Percentiles rank a stretch among this genome's conserved stretches.
Evolutionary conservation across 2,113 vertebrate genomes (phyloP).

Genomic region (Leucopsar rothschildi): DNA sequence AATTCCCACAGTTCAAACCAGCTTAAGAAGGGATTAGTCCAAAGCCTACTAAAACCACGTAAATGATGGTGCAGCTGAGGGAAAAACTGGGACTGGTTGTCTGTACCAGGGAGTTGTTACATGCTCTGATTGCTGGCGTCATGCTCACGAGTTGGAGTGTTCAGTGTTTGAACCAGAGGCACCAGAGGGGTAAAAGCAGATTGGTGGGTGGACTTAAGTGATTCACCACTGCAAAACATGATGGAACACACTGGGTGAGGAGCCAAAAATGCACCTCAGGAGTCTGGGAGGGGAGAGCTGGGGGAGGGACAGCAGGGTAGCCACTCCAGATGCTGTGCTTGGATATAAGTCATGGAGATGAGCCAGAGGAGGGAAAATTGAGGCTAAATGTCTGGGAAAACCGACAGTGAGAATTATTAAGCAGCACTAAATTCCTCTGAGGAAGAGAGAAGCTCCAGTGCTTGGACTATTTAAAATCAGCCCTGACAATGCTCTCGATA

Average conservation of each 20-base stretch:
- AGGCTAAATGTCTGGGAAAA: slow-evolving; percentile 20
- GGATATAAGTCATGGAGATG: neutral
- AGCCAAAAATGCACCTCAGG: neutral
- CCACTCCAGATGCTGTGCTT: neutral
- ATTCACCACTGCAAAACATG: neutral
- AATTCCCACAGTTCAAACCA: neutral
- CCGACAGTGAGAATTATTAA: neutral
- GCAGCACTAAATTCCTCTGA: neutral
- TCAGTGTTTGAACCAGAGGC: neutral
- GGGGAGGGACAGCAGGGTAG: neutral
- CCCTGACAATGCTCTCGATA: neutral
- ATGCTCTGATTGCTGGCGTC: neutral
- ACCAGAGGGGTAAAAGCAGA: neutral
- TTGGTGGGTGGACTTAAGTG: neutral
- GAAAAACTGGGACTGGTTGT: fast-evolving
- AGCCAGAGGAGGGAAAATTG: neutral
- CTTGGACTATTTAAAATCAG: neutral
- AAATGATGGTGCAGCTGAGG: neutral
- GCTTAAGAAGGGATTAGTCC: slow-evolving; percentile 17
- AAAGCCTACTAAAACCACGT: neutral
- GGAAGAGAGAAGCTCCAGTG: neutral
- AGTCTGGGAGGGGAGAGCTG: neutral
- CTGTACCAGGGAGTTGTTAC: neutral
- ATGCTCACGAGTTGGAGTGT: fast-evolving
- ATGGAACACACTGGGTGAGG: neutral